Percentiles rank a stretch among this genome's conserved stretches.
Conservation (phyloP, 2,113 vertebrate genomes). For the Perca flavescens region DNA sequence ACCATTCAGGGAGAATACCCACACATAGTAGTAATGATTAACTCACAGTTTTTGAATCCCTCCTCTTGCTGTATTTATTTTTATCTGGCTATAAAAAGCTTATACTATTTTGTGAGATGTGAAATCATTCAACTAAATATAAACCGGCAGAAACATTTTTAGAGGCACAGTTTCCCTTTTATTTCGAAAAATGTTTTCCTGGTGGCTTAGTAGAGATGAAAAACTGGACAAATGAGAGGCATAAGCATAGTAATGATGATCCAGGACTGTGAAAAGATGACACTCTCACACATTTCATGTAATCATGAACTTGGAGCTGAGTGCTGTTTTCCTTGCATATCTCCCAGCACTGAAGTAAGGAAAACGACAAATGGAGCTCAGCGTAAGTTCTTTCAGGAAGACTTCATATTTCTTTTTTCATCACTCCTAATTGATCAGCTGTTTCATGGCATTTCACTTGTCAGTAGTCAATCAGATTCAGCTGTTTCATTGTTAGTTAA, state of each 20-base stretch:
- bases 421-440: too few species aligned
- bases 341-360: background rate
- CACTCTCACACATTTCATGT: conserved; percentile 24
- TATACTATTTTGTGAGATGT: background rate
- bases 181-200: background rate
- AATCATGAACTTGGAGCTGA: conserved; percentile 20
- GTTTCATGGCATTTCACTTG: too few species aligned
- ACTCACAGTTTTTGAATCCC: conserved; percentile 1
- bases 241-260: conserved; percentile 46
- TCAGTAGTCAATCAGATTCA: too few species aligned
- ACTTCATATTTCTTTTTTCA: too few species aligned
- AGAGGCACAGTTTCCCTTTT: conserved; percentile 14
- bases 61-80: background rate
- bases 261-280: conserved; percentile 51
- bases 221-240: conserved; percentile 18
- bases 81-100: background rate
- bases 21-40: background rate
- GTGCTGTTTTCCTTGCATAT: background rate
- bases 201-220: background rate
- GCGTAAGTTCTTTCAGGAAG: too few species aligned
- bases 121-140: background rate
- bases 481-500: too few species aligned
- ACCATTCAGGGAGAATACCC: background rate
- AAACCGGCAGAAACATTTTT: background rate
- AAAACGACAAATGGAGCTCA: background rate